These are phyloP conservation scores for Pecten maximus DNA, from an alignment of 2,888 invertebrate species.

Conservation along the genomic window DNA sequence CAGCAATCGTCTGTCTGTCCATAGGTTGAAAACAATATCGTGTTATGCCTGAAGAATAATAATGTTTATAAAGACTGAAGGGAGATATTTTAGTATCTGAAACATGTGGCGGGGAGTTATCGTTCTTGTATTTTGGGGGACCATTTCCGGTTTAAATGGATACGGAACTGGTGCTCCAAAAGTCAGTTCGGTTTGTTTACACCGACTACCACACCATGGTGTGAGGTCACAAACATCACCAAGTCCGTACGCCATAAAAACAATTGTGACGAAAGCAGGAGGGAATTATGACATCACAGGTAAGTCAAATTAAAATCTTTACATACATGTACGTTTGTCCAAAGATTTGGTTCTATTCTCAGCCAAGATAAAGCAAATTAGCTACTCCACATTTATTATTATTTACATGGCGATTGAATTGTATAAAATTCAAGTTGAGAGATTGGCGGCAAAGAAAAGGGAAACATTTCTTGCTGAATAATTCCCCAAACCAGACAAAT, in stretches of 20 bases:
- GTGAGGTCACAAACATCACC: not conserved
- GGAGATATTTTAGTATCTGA: not conserved
- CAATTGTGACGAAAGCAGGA: not conserved
- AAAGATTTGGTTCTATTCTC: too few relatives aligned
- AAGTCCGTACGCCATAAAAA: not conserved
- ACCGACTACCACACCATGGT: not conserved
- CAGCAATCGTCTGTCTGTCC: not conserved
- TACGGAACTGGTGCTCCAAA: not conserved
- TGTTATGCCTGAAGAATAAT: not conserved
- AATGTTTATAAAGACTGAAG: not conserved
- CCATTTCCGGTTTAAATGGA: not conserved
- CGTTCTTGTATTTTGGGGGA: not conserved
- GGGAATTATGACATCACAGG: slow-evolving; percentile 26
- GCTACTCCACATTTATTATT: too few relatives aligned
- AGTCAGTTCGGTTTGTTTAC: not conserved
- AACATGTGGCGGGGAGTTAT: not conserved
- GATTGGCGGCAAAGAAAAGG: too few relatives aligned
- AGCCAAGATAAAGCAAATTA: too few relatives aligned
- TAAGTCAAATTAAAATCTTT: not conserved
- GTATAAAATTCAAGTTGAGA: too few relatives aligned
- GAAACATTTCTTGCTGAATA: too few relatives aligned
- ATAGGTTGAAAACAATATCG: not conserved
- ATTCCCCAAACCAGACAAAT: too few relatives aligned
- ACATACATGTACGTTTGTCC: too few relatives aligned
- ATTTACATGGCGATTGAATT: too few relatives aligned